phyloP scores from a whole-genome alignment of 2,888 invertebrate species.

The Rotaria socialis region DNA sequence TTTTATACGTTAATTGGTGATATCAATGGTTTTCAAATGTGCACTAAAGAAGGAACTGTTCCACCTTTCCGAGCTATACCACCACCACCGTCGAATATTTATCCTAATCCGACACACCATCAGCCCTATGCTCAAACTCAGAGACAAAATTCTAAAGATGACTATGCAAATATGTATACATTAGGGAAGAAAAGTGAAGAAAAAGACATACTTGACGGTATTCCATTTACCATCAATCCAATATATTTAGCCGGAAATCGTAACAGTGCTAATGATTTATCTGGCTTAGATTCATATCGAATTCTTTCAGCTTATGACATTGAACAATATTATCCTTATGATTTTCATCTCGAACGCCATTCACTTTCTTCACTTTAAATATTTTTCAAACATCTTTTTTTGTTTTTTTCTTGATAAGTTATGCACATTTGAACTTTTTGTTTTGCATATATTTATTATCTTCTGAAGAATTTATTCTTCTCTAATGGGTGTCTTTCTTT shows the following conservation, averaged over 20 bases:
- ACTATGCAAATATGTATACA: neutral
- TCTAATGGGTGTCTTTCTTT: too few relatives aligned
- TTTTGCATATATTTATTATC: too few relatives aligned
- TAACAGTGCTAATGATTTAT: neutral
- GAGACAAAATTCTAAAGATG: neutral
- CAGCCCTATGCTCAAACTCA: neutral
- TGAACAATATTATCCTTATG: neutral
- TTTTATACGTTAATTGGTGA: constrained; percentile 19
- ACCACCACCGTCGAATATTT: neutral
- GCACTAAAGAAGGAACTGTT: constrained; percentile 20
- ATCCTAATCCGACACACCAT: neutral
- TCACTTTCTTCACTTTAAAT: neutral
- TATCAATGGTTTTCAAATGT: constrained; percentile 24
- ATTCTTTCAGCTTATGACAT: neutral
- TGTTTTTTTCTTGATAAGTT: too few relatives aligned
- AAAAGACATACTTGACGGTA: neutral
- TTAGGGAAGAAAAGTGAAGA: neutral
- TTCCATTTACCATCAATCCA: constrained; percentile 4
- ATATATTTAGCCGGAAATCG: neutral
- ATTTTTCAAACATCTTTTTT: neutral
- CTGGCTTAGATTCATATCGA: neutral
- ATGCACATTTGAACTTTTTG: too few relatives aligned
- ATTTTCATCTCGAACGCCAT: neutral
- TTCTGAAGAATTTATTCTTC: too few relatives aligned
- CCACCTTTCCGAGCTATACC: neutral